Base-by-base conservation (phyloP, 2,888 invertebrate species). In the Troides aeacus region DNA sequence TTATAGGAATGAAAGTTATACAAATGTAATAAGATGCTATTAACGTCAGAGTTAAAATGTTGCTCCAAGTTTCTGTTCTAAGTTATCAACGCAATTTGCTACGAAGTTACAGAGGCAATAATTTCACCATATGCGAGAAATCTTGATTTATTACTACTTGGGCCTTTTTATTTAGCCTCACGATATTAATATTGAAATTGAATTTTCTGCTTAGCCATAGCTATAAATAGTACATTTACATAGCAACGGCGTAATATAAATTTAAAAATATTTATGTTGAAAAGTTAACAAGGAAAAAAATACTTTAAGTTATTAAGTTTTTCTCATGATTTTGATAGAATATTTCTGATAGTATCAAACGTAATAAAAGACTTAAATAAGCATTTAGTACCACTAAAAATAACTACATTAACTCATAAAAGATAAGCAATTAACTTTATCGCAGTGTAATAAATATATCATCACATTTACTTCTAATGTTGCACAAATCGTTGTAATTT, bases 31-130 rank as follows among this genome's bases (percentile, higher is more conserved):
- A 66, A 62, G 50, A 66, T 74, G 75, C 79, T 77, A 78, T 81
- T 79, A 80, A 74, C 75, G 74, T 75, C 72, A 76, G 73, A 75
- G 77, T 77, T 77, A 80, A 77, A 78, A 78, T 79, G 78, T 76
- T 77, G 72, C 73, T 70, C 71, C 60, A 21, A 61, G 66, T 62
- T 66, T 59, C 30, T 36, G 39, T 59, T 50, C 39, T 23, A 81
- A 80, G 74, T 80, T 80, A 74, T 76, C 73, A 74, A 73, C 73
- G 73, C 58, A 64, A 62, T 67, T 73, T 68, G 74, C 74, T 74
- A 72, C 70, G 39, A 77, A 82, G 76, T 81, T 81, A 71, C 72
- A 65, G 64, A 72, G 73, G 73, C 77, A 78, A 80, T 79, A 81
- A 76, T 74, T 79, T 74, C 76, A 76, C 72, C 69, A 66, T 65